Percentiles rank a stretch among this genome's conserved stretches.
Conservation (phyloP, 2,113 vertebrate genomes). For the Osmerus eperlanus region DNA sequence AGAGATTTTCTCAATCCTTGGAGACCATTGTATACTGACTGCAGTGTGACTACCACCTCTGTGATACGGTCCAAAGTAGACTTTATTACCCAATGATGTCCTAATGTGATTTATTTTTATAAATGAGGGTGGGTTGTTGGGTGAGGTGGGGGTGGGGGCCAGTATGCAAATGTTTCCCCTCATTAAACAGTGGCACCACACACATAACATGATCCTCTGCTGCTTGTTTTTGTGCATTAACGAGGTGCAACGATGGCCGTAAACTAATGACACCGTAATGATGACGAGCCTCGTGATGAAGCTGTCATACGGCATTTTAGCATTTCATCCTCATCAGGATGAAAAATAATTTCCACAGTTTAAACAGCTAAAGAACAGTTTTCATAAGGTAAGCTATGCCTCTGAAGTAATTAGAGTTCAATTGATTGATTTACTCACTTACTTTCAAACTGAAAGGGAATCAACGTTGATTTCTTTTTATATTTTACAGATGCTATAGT, state of each 20-base stretch:
- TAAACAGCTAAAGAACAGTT: no score
- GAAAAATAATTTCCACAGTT: no score
- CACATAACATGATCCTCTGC: constrained; percentile 63
- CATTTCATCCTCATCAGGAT: constrained; percentile 36
- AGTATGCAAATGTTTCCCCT: constrained; percentile 71
- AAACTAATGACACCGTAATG: constrained; percentile 71
- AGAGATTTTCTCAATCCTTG: constrained; percentile 57
- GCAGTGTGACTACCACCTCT: constrained; percentile 57
- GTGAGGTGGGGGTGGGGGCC: constrained; percentile 58
- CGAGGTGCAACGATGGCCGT: constrained; percentile 61
- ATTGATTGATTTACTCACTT: no score
- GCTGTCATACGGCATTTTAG: constrained; percentile 63
- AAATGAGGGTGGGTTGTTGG: constrained; percentile 64
- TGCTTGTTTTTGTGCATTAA: constrained; percentile 65
- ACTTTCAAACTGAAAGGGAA: no score
- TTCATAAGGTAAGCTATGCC: no score
- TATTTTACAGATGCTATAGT: no score
- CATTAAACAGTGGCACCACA: constrained; percentile 66
- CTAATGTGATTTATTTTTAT: constrained; percentile 74
- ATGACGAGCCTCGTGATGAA: constrained; percentile 61
- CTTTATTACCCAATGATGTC: constrained; percentile 70
- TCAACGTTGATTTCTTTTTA: no score
- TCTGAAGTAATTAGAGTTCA: no score
- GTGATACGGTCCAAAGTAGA: constrained; percentile 61
- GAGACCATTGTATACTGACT: constrained; percentile 64